Conservation (phyloP, 2,797 vertebrate genomes). For the Esox lucius region DNA sequence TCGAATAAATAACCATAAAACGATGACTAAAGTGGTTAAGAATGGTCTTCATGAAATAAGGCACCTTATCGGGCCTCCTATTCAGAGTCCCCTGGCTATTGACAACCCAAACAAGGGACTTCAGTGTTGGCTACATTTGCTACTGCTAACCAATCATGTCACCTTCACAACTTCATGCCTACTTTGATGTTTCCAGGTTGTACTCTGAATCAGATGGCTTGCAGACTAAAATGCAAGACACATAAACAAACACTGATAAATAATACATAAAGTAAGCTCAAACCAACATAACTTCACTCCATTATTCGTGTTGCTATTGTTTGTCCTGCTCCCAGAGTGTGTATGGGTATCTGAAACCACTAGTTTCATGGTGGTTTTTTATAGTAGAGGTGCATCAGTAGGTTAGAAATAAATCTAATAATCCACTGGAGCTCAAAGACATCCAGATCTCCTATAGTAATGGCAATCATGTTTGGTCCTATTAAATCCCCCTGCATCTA, state of each 20-base stretch:
- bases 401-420: not conserved
- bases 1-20: not conserved
- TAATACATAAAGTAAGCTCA: conserved; percentile 20
- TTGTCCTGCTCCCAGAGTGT: not conserved
- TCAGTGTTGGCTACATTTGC: conserved; percentile 53
- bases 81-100: conserved; percentile 50
- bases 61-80: conserved; percentile 48
- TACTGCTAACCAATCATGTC: conserved; percentile 61
- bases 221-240: conserved; percentile 33
- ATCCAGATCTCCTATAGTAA: conserved; percentile 24
- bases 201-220: conserved; percentile 29
- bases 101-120: conserved; percentile 53
- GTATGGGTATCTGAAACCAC: too few relatives aligned
- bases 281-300: not conserved
- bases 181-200: conserved; percentile 47
- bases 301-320: not conserved
- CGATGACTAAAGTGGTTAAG: not conserved
- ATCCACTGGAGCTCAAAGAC: conserved; percentile 31
- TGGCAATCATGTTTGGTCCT: conserved; percentile 32
- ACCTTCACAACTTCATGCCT: conserved; percentile 52
- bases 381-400: not conserved
- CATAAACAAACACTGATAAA: conserved; percentile 27
- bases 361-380: not conserved
- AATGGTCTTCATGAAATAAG: conserved; percentile 32
- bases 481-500: conserved; percentile 62